A percentile compares a stretch with the other conserved stretches of the same genome.
phyloP scores from a whole-genome alignment of 2,888 invertebrate genomes.

The Theretra japonica region DNA sequence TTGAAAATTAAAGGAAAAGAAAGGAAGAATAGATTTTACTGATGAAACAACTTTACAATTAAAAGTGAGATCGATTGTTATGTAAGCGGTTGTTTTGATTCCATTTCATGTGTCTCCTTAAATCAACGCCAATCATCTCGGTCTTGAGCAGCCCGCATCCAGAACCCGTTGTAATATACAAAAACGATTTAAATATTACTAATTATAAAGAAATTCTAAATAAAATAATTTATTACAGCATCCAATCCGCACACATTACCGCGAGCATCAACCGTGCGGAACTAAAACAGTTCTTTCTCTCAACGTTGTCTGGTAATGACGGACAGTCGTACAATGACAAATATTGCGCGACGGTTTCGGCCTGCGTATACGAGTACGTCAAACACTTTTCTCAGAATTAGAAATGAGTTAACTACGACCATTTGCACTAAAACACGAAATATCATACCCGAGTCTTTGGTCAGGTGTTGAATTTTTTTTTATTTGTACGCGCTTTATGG shows the following conservation, averaged over 20 bases:
- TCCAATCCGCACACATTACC: conserved; percentile 49
- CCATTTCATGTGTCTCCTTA: too few relatives aligned
- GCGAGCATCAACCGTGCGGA: conserved; percentile 54
- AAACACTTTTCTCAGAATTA: conserved; percentile 40
- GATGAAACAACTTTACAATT: too few relatives aligned
- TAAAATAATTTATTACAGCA: conserved; percentile 29
- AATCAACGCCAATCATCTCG: too few relatives aligned
- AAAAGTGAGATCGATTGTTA: too few relatives aligned
- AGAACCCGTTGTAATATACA: too few relatives aligned
- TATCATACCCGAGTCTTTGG: conserved; percentile 23
- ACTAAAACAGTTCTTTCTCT: conserved; percentile 71
- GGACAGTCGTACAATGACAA: conserved; percentile 64
- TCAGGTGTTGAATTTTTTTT: conserved; percentile 21
- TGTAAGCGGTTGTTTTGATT: too few relatives aligned
- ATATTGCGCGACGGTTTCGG: conserved; percentile 44
- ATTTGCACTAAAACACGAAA: conserved; percentile 33
- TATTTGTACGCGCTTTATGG: neutral
- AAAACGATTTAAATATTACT: too few relatives aligned
- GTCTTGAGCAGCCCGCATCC: too few relatives aligned
- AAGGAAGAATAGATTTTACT: too few relatives aligned
- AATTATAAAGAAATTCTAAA: too few relatives aligned
- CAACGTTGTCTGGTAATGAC: conserved; percentile 53
- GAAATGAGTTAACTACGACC: conserved; percentile 30
- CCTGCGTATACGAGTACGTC: conserved; percentile 40
- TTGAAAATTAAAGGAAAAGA: too few relatives aligned